Evolutionary conservation across 2,113 vertebrate species (phyloP).

Genomic region (Cyrtonyx montezumae): DNA sequence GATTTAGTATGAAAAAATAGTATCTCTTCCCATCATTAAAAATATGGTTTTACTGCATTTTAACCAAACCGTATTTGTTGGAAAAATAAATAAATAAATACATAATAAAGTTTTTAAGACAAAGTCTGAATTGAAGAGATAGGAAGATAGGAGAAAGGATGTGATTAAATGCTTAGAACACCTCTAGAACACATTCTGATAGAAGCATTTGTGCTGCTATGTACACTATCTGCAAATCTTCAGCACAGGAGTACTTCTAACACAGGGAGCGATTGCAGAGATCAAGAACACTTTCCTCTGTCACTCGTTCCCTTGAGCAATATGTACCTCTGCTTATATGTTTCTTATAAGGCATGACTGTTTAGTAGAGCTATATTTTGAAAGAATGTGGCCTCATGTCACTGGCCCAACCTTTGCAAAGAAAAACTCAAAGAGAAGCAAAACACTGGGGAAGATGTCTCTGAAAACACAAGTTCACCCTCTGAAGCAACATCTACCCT

Average conservation of each 20-base stretch:
- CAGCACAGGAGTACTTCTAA: background rate
- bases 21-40: constrained; percentile 44
- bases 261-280: background rate
- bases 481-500: background rate
- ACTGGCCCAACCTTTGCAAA: background rate
- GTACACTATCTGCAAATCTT: background rate
- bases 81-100: background rate
- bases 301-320: background rate
- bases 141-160: background rate
- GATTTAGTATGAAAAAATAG: constrained; percentile 53
- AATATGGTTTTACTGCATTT: constrained; percentile 31
- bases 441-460: background rate
- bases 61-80: background rate
- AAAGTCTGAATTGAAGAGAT: constrained; percentile 32
- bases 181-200: constrained; percentile 4
- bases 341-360: background rate
- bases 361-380: background rate
- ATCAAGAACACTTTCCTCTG: background rate
- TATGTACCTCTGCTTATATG: background rate
- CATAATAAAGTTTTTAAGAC: constrained; percentile 19
- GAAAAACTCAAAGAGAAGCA: background rate
- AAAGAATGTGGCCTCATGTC: background rate
- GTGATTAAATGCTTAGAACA: background rate
- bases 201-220: background rate
- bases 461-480: constrained; percentile 25